Conservation (phyloP, 2,888 invertebrate species). For the Sarcophaga rosellei region DNA sequence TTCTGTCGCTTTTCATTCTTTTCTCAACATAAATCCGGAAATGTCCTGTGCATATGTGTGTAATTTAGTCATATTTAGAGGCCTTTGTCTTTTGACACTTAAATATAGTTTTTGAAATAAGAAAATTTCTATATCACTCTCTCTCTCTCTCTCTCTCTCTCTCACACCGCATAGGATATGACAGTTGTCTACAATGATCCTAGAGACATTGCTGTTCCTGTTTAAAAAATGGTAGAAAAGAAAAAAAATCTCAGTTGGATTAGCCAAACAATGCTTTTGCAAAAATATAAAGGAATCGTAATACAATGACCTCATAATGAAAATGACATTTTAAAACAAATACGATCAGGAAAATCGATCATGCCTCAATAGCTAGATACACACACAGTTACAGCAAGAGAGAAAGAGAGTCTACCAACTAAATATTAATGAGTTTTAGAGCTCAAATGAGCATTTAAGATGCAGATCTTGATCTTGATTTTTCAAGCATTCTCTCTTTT, state of each 20-base stretch:
- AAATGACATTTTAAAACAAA: slow-evolving; percentile 65
- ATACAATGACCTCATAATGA: slow-evolving; percentile 62
- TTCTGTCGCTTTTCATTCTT: slow-evolving; percentile 25
- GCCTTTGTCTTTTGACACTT: slow-evolving; percentile 59
- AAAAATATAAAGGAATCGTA: slow-evolving; percentile 41
- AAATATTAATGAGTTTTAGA: slow-evolving; percentile 51
- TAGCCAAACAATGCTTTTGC: slow-evolving; percentile 17
- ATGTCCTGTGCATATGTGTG: slow-evolving; percentile 75
- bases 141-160: slow-evolving; percentile 23
- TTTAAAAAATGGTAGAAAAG: not conserved
- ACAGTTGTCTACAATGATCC: slow-evolving; percentile 16
- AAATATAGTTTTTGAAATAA: slow-evolving; percentile 9
- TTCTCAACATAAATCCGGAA: slow-evolving; percentile 74
- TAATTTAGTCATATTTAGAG: slow-evolving; percentile 61
- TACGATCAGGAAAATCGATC: slow-evolving; percentile 35
- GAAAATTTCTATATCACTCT: slow-evolving; percentile 32
- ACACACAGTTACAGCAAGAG: not conserved
- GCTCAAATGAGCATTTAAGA: slow-evolving; percentile 66
- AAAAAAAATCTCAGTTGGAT: slow-evolving; percentile 44
- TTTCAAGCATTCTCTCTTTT: slow-evolving; percentile 24
- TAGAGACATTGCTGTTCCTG: slow-evolving; percentile 36
- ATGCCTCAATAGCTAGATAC: not conserved
- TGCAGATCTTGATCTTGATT: slow-evolving; percentile 46
- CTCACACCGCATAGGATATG: slow-evolving; percentile 15
- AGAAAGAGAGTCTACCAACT: not conserved